Evolutionary conservation across 2,797 vertebrate genomes (phyloP).

Genomic region (Podargus strigoides): DNA sequence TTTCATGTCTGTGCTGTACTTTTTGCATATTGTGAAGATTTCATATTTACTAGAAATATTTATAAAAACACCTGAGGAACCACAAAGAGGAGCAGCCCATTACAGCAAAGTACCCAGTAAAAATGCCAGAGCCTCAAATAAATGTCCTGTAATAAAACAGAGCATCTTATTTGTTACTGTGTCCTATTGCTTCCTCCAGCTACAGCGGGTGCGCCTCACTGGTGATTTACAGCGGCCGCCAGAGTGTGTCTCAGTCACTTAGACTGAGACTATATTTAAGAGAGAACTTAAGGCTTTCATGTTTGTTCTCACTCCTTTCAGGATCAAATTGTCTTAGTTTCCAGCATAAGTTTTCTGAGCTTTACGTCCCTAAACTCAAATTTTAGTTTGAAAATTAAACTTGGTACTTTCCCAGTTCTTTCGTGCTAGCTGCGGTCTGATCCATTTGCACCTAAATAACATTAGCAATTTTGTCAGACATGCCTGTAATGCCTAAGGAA

Average conservation of each 20-base stretch:
- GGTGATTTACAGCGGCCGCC: background rate
- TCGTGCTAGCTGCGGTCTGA: background rate
- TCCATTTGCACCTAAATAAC: background rate
- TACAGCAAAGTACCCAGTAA: background rate
- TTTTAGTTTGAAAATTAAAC: background rate
- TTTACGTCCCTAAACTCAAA: background rate
- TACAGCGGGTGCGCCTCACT: background rate
- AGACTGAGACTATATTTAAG: background rate
- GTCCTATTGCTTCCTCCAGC: background rate
- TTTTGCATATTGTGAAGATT: background rate
- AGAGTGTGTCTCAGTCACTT: background rate
- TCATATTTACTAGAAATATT: background rate
- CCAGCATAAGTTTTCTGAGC: background rate
- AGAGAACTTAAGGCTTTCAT: background rate
- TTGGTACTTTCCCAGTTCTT: background rate
- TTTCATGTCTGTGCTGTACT: background rate
- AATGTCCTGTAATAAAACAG: background rate
- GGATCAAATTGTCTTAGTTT: background rate
- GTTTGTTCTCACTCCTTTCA: background rate
- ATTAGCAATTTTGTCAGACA: background rate
- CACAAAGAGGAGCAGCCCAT: background rate
- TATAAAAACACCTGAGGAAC: background rate
- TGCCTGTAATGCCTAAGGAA: background rate
- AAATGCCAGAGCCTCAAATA: background rate
- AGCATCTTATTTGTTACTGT: background rate